Base-by-base conservation (phyloP, 53 echinoderm and acorn worm genomes). In the Holothuria scabra region DNA sequence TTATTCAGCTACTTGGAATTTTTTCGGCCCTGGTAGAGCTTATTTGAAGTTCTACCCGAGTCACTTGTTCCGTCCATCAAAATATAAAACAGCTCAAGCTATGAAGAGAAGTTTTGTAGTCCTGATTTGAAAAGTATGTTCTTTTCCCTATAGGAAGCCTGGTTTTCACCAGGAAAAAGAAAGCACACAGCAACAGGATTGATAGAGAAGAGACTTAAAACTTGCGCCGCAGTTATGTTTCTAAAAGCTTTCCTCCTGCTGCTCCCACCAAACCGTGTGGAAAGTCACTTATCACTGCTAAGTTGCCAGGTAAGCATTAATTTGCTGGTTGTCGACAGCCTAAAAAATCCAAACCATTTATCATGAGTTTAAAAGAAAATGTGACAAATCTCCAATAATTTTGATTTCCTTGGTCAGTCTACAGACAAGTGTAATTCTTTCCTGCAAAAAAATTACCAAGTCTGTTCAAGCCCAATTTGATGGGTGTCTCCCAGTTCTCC, bases 191-290 rank as follows among this genome's bases (percentile, higher is more conserved):
- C 35, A 35, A 35, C 35, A 35, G 35, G 35, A 35, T 35, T 3
- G 35, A 35, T 35, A 35, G 35, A 35, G 6, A 6, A 35, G 6
- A 3, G 35, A 35, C 35, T 35, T n/a, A 24, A 60, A 60, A 60
- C 60, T 60, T 60, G 60, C 60, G 60, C 3, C 60, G 60, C 3
- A 60, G 60, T 60, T 60, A 60, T 24, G 60, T 9, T 60, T 3
- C 60, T 60, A 24, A 60, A 60, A 60, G 60, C 8, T 60, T 9
- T 5, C 24, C 60, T 5, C 60, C 60, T 60, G 60, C 60, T 60
- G 60, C 60, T 60, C 60, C 60, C 60, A 60, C 60, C 8, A 4
- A 60, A 60, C 60, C 60, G 3, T 60, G 60, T 60, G 60, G 60
- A 60, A 24, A 60, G 8, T 60, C 60, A 5, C 60, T 60, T 24